Evolutionary conservation across 1,140 invertebrate species (phyloP), one percentile per base, ranked within the genome.

Genomic region (Arctopsyche grandis): DNA sequence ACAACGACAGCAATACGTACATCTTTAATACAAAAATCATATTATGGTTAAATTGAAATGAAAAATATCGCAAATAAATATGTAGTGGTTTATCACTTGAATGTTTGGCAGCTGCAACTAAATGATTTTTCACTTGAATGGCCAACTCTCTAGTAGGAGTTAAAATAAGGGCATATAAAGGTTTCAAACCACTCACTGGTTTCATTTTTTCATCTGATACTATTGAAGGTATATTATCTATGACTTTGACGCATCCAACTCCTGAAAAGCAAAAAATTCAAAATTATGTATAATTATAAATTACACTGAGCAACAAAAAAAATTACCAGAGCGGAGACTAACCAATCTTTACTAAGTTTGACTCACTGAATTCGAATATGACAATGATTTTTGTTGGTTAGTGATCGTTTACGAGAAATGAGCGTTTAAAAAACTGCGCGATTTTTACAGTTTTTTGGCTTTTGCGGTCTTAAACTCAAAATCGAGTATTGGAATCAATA

Each of bases 121-220:
- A 85, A 89, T 98, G 97, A 84, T 95, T 92, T 84, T 93, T 94
- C 43, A 99, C 94, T 89, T 99, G 98, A 75, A 99, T 92, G 0
- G 97, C 98, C 69, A 99, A 88, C 86, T 99, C 98, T 86, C 98
- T 91, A 0, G 98, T 99, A 5, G 98, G 98, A 10, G 97, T 97
- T 38, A 99, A 84, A 79, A 99, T 93, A 5, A 99, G 87, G 7
- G 95, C 96, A 85, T 93, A 94, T 12, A 96, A 84, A 0, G 92
- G 91, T 75, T 90, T 90, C 56, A 82, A 44, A 26, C 52, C 63
- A 26, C 84, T 84, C 46, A 85, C 86, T 82, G 83, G 86, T 0
- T 83, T 63, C n/a, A 83, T 79, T 0, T 83, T 81, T n/a, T 46
- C 19, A 9, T 74, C n/a, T 22, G 83, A 83, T 0, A 83, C 84